Base-by-base conservation (phyloP, 2,113 vertebrate species). In the Hippocampus abdominalis region DNA sequence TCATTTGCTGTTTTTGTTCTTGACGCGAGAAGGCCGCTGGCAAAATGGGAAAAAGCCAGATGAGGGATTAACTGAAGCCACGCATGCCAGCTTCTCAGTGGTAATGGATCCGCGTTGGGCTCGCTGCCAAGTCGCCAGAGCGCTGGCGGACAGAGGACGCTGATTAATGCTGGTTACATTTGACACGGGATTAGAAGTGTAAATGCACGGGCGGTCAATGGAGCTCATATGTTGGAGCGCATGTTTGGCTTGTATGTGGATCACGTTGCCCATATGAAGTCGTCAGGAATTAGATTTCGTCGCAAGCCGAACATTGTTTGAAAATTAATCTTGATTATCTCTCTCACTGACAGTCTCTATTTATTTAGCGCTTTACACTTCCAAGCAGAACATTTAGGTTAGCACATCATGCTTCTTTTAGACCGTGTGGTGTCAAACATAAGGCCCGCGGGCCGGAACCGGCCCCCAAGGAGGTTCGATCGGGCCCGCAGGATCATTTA, bases 61-160 rank as follows among this genome's bases (percentile, higher is more conserved):
- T 51, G 69, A 78, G 66, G 76, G 84, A 88, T 85, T 86, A 88
- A 64, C 64, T 48, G 49, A 9, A 48, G 54, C 62, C 13, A 57
- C 59, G 25, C 67, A 44, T 25, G 21, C n/a, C 20, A 73, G 75
- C 73, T 75, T 73, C 65, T 71, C 69, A 69, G 61, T 61, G 64
- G 69, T 84, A 79, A 81, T 84, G 85, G 78, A 80, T 51, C 39
- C 66, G 48, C 71, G 68, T 66, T 27, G 78, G 85, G 72, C 85
- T 63, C 7, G 0, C 46, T 40, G 66, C 84, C 87, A 83, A 76
- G 70, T 75, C 62, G 76, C 12, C 1, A 40, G 16, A 40, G 18
- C 53, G 73, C 74, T 77, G 64, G 67, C 60, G 75, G 57, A 66
- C 13, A 23, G 71, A 60, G 74, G 70, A 75, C 73, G 56, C 20